phyloP scores from a whole-genome alignment of 2,888 invertebrate species.

The Platycheirus rosarum region DNA sequence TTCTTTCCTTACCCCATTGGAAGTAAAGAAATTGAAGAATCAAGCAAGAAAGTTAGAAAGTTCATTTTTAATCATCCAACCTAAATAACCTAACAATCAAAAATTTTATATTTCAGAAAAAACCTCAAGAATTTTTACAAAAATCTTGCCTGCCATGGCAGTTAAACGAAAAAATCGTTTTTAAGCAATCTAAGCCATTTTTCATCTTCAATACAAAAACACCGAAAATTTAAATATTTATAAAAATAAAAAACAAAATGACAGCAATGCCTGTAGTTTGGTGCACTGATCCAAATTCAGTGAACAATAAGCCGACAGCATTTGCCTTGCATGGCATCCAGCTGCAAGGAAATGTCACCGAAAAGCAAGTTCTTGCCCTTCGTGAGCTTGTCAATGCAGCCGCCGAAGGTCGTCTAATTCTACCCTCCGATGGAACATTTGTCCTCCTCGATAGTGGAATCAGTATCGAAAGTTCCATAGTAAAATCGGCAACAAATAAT shows the following conservation, averaged over 20 bases:
- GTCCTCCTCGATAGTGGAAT: conserved; percentile 82
- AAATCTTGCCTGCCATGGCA: conserved; percentile 63
- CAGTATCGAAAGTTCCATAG: conserved; percentile 82
- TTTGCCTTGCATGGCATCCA: conserved; percentile 83
- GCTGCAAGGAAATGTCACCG: conserved; percentile 82
- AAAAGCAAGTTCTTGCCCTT: conserved; percentile 82
- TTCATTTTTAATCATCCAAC: conserved; percentile 2
- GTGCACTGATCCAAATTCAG: conserved; percentile 83
- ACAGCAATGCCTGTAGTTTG: conserved; percentile 83
- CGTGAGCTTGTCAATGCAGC: conserved; percentile 82
- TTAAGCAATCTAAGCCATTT: conserved; percentile 35
- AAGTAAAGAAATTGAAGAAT: conserved; percentile 62
- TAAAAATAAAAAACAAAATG: conserved; percentile 76
- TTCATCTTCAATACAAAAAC: too few species aligned
- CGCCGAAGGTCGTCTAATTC: conserved; percentile 82
- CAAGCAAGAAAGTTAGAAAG: conserved; percentile 59
- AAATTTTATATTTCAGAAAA: conserved; percentile 58
- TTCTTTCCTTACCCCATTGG: too few species aligned
- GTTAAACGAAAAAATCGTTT: conserved; percentile 17
- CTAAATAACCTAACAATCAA: conserved; percentile 24
- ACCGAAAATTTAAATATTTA: conserved; percentile 4
- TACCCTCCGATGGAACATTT: conserved; percentile 82
- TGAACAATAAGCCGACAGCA: conserved; percentile 82
- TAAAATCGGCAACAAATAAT: conserved; percentile 74
- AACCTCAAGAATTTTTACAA: conserved; percentile 9